Conservation (phyloP, 2,113 vertebrate species). For the Notothenia rossii region DNA sequence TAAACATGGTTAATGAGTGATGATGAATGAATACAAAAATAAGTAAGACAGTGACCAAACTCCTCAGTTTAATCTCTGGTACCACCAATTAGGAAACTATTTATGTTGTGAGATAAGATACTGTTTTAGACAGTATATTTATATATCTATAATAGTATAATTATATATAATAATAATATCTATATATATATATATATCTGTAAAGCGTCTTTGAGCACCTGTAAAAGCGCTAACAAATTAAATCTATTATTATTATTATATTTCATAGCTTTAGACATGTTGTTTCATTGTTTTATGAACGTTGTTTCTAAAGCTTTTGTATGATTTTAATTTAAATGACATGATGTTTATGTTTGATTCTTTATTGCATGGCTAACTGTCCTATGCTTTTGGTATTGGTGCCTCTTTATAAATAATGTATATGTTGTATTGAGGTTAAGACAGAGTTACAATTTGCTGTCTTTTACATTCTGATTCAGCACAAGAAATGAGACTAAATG, state of each 20-base stretch:
- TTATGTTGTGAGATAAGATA: background rate
- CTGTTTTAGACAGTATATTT: background rate
- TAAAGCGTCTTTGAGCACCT: too few species aligned
- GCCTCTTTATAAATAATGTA: background rate
- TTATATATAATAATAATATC: too few species aligned
- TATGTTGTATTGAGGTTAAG: background rate
- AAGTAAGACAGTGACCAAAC: background rate
- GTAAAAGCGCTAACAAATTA: too few species aligned
- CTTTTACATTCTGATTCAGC: background rate
- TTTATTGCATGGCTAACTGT: background rate
- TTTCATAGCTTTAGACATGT: background rate
- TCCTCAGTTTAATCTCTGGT: background rate
- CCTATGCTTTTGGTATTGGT: background rate
- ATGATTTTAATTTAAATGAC: background rate
- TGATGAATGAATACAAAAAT: background rate
- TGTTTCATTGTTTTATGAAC: background rate
- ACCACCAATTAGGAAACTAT: background rate
- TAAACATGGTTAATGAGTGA: background rate
- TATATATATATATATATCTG: too few species aligned
- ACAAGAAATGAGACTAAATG: background rate
- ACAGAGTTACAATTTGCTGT: background rate
- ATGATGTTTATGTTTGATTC: background rate
- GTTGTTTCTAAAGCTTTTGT: background rate
- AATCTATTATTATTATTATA: background rate
- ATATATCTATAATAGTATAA: too few species aligned